Percentiles rank a stretch among this genome's conserved stretches.
These are phyloP conservation scores for Mythimna impura DNA, from an alignment of 2,888 invertebrate species.

Conservation along the genomic window DNA sequence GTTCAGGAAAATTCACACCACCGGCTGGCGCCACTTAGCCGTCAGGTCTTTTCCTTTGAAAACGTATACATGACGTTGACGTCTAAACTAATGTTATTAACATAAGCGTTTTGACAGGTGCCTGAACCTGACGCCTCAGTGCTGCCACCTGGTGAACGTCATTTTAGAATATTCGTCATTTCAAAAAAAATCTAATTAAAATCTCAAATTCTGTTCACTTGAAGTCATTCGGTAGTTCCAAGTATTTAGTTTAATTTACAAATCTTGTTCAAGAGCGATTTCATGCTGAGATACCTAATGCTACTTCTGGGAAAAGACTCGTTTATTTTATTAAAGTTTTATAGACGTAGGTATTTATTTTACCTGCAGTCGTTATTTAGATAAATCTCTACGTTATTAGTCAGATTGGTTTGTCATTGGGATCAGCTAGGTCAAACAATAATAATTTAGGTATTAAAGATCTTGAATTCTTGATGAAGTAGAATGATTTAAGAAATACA, in stretches of 20 bases:
- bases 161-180: no score
- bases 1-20: no score
- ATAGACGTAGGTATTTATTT: constrained; percentile 10
- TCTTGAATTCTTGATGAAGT: background rate
- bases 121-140: no score
- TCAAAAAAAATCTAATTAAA: background rate
- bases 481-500: background rate
- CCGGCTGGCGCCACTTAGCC: no score
- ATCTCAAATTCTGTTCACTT: background rate
- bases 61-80: no score
- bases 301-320: constrained; percentile 44
- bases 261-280: constrained; percentile 19
- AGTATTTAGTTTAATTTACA: constrained; percentile 29
- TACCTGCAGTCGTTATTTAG: constrained; percentile 5
- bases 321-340: constrained; percentile 8
- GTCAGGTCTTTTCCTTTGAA: no score
- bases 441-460: background rate
- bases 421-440: constrained; percentile 7
- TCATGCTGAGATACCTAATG: constrained; percentile 14
- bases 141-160: no score
- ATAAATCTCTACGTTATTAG: constrained; percentile 2
- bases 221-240: constrained; percentile 33
- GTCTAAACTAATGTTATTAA: no score
- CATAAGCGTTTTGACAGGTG: no score
- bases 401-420: constrained; percentile 26